Conservation (phyloP, 2,113 vertebrate genomes). For the Malurus melanocephalus region DNA sequence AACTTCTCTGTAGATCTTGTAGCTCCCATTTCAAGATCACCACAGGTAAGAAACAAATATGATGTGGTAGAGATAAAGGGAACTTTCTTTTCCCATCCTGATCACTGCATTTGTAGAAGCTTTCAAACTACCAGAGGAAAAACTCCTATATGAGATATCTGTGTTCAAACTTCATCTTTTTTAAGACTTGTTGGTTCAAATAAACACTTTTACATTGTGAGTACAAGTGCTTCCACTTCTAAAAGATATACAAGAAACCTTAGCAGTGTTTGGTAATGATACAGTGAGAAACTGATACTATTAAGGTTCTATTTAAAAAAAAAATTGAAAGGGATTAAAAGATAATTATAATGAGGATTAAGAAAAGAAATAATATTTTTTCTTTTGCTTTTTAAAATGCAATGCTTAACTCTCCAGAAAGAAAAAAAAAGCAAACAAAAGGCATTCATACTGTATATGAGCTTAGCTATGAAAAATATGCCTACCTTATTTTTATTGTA, state of each 20-base stretch:
- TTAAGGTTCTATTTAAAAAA: neutral
- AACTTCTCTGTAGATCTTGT: neutral
- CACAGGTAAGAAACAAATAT: neutral
- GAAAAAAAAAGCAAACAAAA: neutral
- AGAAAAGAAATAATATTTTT: neutral
- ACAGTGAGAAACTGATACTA: neutral
- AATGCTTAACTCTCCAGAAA: neutral
- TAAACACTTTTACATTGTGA: neutral
- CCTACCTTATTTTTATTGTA: neutral
- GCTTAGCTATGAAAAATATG: constrained; percentile 6
- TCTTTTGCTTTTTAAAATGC: neutral
- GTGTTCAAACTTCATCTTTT: neutral
- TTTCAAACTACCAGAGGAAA: neutral
- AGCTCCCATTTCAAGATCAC: neutral
- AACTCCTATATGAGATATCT: neutral
- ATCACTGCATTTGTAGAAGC: neutral
- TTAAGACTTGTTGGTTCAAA: neutral
- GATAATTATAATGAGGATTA: neutral
- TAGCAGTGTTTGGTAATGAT: neutral
- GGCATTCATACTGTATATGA: neutral
- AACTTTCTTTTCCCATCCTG: neutral
- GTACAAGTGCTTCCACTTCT: neutral
- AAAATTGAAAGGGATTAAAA: neutral
- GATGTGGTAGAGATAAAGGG: neutral
- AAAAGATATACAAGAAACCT: neutral